Percentiles rank a stretch among this genome's conserved stretches.
These are phyloP conservation scores for Cryptotermes secundus DNA, from an alignment of 1,140 invertebrate species.

Conservation along the genomic window DNA sequence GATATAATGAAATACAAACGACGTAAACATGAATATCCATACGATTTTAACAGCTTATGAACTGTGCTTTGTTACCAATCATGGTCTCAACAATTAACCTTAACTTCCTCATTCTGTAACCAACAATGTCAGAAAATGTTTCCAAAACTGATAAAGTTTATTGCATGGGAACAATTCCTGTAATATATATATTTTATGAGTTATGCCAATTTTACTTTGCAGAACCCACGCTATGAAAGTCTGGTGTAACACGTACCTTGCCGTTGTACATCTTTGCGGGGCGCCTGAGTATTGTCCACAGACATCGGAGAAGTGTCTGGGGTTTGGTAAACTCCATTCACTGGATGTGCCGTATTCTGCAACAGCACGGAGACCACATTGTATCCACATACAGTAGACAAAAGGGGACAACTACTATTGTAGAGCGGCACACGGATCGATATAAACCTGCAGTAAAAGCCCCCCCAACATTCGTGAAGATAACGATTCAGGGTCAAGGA, in stretches of 20 bases:
- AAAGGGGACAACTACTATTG: neutral
- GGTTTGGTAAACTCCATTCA: constrained; percentile 78
- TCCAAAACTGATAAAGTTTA: too few relatives aligned
- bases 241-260: neutral
- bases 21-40: too few relatives aligned
- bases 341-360: constrained; percentile 83
- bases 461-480: neutral
- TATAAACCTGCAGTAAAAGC: neutral
- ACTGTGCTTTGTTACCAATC: too few relatives aligned
- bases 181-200: too few relatives aligned
- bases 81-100: too few relatives aligned
- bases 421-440: neutral
- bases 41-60: too few relatives aligned
- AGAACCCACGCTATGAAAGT: too few relatives aligned
- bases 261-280: neutral
- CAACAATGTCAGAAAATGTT: too few relatives aligned
- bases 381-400: neutral
- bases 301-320: constrained; percentile 43
- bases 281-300: neutral
- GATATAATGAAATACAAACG: too few relatives aligned
- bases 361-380: neutral
- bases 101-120: too few relatives aligned
- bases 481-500: neutral
- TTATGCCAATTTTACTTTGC: too few relatives aligned
- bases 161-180: too few relatives aligned